Conservation (phyloP, 2,113 vertebrate genomes). For the Marmota monax region DNA sequence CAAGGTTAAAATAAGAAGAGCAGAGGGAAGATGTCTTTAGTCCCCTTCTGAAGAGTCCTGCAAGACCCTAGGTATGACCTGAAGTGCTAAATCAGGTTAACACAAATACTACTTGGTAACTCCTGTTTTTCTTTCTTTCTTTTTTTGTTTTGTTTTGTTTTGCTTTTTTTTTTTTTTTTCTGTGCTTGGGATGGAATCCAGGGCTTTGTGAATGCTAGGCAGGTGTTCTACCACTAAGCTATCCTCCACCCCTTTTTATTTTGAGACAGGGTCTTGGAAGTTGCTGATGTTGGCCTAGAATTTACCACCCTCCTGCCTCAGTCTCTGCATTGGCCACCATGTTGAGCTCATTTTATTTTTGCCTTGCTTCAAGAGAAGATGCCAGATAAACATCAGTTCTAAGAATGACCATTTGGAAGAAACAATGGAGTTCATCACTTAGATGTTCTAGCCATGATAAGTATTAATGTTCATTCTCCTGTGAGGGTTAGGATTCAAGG, state of each 20-base stretch:
- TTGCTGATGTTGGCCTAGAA: background rate
- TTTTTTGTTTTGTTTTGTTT: background rate
- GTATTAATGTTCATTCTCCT: background rate
- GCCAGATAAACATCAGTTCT: background rate
- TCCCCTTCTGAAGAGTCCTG: background rate
- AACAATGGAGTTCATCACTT: background rate
- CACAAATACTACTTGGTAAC: background rate
- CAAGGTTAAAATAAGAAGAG: background rate
- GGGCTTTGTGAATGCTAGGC: background rate
- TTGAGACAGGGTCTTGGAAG: background rate
- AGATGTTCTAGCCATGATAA: background rate
- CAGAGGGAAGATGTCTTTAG: background rate
- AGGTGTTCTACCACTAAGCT: background rate
- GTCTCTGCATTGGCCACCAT: background rate
- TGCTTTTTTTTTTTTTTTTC: background rate
- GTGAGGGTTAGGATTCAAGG: background rate
- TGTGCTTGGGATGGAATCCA: background rate
- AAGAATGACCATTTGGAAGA: background rate
- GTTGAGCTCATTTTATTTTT: constrained; percentile 38
- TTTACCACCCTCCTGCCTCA: background rate
- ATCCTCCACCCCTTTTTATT: background rate
- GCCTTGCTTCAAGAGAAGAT: background rate
- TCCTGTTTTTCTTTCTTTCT: background rate
- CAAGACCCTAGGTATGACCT: background rate
- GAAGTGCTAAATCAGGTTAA: background rate